phyloP scores from a whole-genome alignment of 2,113 vertebrate genomes.

The Cryptomyrus ogoouensis region DNA sequence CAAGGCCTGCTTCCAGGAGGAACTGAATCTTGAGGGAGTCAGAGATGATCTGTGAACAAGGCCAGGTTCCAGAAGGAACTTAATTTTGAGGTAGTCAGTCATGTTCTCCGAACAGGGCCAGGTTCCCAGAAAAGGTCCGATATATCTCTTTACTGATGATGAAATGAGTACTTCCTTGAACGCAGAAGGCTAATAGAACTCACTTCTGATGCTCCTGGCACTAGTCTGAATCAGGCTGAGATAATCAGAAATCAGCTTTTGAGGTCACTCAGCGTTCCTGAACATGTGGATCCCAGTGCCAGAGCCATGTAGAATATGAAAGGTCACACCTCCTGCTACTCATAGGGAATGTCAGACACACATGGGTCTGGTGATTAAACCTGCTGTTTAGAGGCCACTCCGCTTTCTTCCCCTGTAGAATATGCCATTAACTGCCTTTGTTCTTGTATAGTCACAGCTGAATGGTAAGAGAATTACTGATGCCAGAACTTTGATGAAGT shows the following conservation, averaged over 20 bases:
- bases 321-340: conserved; percentile 25
- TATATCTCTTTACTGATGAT: neutral
- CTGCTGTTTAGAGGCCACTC: conserved; percentile 23
- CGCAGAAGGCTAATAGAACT: neutral
- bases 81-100: neutral
- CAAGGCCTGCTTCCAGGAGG: neutral
- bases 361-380: conserved; percentile 20
- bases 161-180: neutral
- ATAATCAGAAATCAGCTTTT: too few species aligned
- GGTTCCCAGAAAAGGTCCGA: neutral
- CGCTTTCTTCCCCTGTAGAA: conserved; percentile 19
- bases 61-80: neutral
- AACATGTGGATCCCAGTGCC: neutral
- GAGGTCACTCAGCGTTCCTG: neutral
- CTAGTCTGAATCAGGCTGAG: neutral
- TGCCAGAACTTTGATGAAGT: conserved; percentile 16
- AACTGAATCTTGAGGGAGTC: neutral
- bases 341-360: conserved; percentile 30
- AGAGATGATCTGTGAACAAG: neutral
- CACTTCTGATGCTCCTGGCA: neutral
- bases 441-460: conserved; percentile 19
- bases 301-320: conserved; percentile 24
- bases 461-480: neutral
- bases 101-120: too few species aligned
- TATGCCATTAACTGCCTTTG: neutral